Conservation (phyloP, 2,113 vertebrate species). For the Egretta garzetta region DNA sequence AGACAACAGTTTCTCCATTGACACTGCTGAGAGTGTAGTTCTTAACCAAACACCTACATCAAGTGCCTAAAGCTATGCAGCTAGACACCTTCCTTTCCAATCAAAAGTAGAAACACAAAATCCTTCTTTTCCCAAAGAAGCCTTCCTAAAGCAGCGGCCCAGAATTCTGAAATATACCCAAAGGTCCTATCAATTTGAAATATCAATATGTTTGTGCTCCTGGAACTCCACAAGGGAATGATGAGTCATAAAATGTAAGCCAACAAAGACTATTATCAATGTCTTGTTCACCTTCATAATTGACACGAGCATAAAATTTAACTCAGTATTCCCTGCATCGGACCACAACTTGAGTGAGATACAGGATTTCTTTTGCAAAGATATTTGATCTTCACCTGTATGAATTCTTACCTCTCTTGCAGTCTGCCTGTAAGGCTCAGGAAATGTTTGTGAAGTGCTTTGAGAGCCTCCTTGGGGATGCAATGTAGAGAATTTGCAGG, state of each 20-base stretch:
- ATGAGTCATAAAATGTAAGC: neutral
- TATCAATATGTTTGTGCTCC: constrained; percentile 20
- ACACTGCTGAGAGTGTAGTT: neutral
- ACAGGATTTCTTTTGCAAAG: neutral
- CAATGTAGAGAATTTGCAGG: neutral
- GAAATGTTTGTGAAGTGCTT: neutral
- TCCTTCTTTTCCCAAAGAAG: neutral
- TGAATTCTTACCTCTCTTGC: neutral
- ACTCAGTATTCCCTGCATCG: neutral
- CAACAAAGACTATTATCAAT: neutral
- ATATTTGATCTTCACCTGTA: neutral
- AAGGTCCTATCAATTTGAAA: constrained; percentile 37
- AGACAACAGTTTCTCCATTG: neutral
- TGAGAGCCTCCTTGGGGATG: neutral
- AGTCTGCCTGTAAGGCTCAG: neutral
- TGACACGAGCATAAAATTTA: neutral
- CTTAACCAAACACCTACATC: neutral
- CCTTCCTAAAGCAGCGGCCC: neutral
- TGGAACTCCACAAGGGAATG: neutral
- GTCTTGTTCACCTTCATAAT: neutral
- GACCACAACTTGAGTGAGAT: neutral
- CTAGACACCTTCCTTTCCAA: neutral
- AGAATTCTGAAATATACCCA: constrained; percentile 22
- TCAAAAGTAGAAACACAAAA: neutral
- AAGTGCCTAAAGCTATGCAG: neutral